Evolutionary conservation across 2,888 invertebrate genomes (phyloP).

Genomic region (Dicroscelio sp.): DNA sequence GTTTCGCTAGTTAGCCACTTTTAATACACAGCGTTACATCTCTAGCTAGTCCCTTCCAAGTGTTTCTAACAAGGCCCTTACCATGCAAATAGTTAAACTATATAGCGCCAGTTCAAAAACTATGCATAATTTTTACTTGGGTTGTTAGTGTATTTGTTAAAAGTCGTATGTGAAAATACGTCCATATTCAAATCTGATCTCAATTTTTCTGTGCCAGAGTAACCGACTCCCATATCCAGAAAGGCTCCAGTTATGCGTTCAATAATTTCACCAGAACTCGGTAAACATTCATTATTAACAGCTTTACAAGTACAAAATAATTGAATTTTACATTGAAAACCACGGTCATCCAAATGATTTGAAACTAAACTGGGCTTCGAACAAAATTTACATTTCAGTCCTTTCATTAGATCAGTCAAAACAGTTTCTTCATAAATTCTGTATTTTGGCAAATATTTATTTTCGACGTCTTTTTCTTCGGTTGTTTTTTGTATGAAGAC

Average conservation of each 20-base stretch:
- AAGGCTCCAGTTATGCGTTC: slow-evolving; percentile 63
- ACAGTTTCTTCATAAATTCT: slow-evolving; percentile 15
- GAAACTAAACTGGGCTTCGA: not conserved
- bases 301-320: slow-evolving; percentile 44
- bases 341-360: slow-evolving; percentile 21
- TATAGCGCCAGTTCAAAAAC: too few species aligned
- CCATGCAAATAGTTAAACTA: too few species aligned
- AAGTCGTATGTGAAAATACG: not conserved
- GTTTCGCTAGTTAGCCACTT: too few species aligned
- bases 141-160: not conserved
- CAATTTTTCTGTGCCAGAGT: slow-evolving; percentile 22
- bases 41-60: too few species aligned
- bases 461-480: not conserved
- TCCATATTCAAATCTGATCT: slow-evolving; percentile 13
- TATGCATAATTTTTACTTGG: too few species aligned
- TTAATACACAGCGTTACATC: too few species aligned
- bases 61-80: too few species aligned
- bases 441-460: slow-evolving; percentile 4
- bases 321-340: slow-evolving; percentile 39
- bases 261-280: slow-evolving; percentile 52
- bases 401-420: not conserved
- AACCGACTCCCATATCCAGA: slow-evolving; percentile 31
- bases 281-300: slow-evolving; percentile 26
- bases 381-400: slow-evolving; percentile 21
- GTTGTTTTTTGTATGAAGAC: not conserved